Base-by-base conservation (phyloP, 2,888 invertebrate species). In the Tenthredo livida region DNA sequence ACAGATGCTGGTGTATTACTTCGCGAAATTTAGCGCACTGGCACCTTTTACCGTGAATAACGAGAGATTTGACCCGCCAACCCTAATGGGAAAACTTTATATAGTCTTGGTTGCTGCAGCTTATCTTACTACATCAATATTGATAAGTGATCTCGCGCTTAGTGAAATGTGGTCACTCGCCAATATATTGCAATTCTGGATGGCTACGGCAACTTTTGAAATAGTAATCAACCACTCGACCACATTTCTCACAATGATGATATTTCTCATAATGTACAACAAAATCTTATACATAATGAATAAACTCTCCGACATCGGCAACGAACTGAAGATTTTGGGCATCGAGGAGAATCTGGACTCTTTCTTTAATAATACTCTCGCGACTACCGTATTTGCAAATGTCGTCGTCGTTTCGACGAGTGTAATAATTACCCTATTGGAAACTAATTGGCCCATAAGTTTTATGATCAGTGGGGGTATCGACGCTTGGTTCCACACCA, bases 381-480 rank as follows among this genome's bases (percentile, higher is more conserved):
- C 21, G n/a, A 33, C 1, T 4, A 17, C 17, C 25, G 1, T 33
- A 1, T 0, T 17, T 15, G 6, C 17, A 5, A 67, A 67, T 2
- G 1, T 33, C 17, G 1, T 15, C 33, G 6, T 6, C 33, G 6
- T 29, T 12, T 15, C 17, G 1, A 33, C 2, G 0, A 33, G 6
- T 2, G 29, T 67, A 0, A 12, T 33, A 1, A 0, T 33, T 0
- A 33, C 0, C 1, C 1, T 33, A 1, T 0, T 67, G 15, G 17
- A 67, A 25, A 2, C 15, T 33, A 1, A 33, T 0, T 10, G 7
- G 7, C 0, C 12, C 12, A 33, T 17, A 1, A 12, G 0, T 29
- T 6, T 6, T 0, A 3, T 33, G 5, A 6, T 33, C 12, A 6
- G 4, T 1, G 17, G 6, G 6, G 7, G 0, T 6, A 33, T 67